Evolutionary conservation across 2,113 vertebrate species (phyloP), one percentile per base, ranked within the genome.

Genomic region (Heterotilapia buettikoferi): DNA sequence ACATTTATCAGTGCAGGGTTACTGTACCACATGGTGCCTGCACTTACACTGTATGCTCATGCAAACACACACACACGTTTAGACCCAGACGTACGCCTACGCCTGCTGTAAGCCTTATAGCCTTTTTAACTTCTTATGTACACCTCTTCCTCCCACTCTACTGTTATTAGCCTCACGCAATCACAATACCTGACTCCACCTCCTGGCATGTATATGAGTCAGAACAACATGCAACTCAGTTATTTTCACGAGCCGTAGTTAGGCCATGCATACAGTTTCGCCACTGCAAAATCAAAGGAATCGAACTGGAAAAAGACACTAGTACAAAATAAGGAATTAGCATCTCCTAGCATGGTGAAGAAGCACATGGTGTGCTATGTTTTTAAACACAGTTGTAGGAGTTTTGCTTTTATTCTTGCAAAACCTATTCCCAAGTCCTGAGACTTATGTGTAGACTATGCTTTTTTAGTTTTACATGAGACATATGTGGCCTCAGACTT

Each of bases 101-200:
- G 66, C 91, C 76, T 86, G 82, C 88, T 90, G 84, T 71, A 90
- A 92, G 83, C 91, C 93, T 93, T 84, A 50, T 73, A 88, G 91
- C 88, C 94, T 92, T 93, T 92, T 88, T 92, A 92, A 88, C 90
- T 43, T 90, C 87, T 89, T 66, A 84, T 73, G 63, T 71, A 90
- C 88, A 88, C 90, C 82, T 94, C 89, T 90, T 95, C 94, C 93
- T 94, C 93, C 93, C 93, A 95, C 95, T 95, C 94, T 54, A 47
- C 83, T 89, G 90, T 92, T 94, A 93, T 94, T 95, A 94, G 92
- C 91, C 92, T 92, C 92, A 90, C 57, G 92, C 94, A 92, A 94
- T 93, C 92, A 89, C 84, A 91, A 88, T 68, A 84, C 85, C 90
- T 88, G 91, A 92, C 92, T 93, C 92, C 93, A 85, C 92, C 91